Evolutionary conservation across 2,797 vertebrate species (phyloP).

Genomic region (Schizopygopsis malacanthus): DNA sequence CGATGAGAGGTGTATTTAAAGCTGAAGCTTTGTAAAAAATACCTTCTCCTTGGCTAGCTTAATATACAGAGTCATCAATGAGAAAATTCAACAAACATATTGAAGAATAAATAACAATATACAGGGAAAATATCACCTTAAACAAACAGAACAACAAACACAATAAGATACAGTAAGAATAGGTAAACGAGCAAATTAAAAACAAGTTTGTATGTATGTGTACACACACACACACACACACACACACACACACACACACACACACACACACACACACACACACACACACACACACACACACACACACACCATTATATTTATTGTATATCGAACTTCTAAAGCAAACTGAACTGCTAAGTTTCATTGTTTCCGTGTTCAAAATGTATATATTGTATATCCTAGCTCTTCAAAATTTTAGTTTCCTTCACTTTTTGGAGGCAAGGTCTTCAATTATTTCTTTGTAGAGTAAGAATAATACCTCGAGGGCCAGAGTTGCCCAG

Average conservation of each 20-base stretch:
- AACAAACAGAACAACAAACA: not conserved
- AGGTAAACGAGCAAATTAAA: no score
- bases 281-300: no score
- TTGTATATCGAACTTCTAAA: not conserved
- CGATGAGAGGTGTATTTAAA: conserved; percentile 20
- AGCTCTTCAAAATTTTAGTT: not conserved
- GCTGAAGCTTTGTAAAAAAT: not conserved
- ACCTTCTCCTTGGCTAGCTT: not conserved
- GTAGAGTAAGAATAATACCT: not conserved
- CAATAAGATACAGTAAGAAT: not conserved
- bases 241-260: no score
- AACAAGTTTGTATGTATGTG: no score
- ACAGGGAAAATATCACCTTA: not conserved
- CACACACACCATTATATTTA: no score
- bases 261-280: no score
- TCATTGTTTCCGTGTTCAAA: not conserved
- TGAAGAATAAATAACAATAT: not conserved
- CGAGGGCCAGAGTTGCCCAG: not conserved
- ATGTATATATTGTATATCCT: not conserved
- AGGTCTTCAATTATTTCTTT: not conserved
- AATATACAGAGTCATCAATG: not conserved
- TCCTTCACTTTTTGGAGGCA: not conserved
- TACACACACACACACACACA: no score
- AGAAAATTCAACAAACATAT: not conserved
- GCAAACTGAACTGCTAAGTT: not conserved